Evolutionary conservation across 2,113 vertebrate genomes (phyloP).

Genomic region (Xiphophorus maculatus): DNA sequence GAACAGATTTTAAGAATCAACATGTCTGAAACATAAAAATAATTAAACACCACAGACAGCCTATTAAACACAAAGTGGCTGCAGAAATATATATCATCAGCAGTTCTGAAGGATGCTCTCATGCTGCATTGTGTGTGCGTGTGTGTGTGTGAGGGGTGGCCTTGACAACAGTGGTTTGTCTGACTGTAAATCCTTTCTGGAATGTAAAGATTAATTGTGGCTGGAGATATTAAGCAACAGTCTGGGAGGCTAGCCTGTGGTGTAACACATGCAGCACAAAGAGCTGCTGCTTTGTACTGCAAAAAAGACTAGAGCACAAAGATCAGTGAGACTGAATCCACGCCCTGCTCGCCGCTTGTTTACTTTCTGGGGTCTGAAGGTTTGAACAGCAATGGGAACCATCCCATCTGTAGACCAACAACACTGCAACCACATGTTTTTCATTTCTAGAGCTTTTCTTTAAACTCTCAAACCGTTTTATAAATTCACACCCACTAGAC

Average conservation of each 20-base stretch:
- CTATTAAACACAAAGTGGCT: neutral
- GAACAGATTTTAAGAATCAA: neutral
- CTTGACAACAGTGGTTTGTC: conserved; percentile 50
- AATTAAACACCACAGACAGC: conserved; percentile 19
- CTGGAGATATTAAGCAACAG: conserved; percentile 54
- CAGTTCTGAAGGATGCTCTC: conserved; percentile 1
- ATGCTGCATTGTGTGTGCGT: conserved; percentile 4
- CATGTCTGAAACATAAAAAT: neutral
- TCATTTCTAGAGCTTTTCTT: conserved; percentile 1
- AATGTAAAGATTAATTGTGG: conserved; percentile 66
- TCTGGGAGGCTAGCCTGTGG: conserved; percentile 28
- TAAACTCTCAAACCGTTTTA: conserved; percentile 17
- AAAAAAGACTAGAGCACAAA: conserved; percentile 65
- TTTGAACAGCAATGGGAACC: conserved; percentile 7
- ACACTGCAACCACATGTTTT: conserved; percentile 35
- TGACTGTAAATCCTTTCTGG: conserved; percentile 60
- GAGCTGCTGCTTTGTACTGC: conserved; percentile 35
- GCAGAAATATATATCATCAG: conserved; percentile 5
- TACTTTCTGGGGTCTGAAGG: conserved; percentile 31
- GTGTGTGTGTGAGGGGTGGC: conserved; percentile 15
- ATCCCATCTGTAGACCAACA: conserved; percentile 22
- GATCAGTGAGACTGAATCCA: conserved; percentile 56
- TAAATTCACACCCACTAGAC: conserved; percentile 8
- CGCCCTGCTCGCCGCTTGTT: conserved; percentile 49
- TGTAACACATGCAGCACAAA: conserved; percentile 45